These are phyloP conservation scores for Battus philenor DNA, from an alignment of 1,140 invertebrate species.

Conservation along the genomic window DNA sequence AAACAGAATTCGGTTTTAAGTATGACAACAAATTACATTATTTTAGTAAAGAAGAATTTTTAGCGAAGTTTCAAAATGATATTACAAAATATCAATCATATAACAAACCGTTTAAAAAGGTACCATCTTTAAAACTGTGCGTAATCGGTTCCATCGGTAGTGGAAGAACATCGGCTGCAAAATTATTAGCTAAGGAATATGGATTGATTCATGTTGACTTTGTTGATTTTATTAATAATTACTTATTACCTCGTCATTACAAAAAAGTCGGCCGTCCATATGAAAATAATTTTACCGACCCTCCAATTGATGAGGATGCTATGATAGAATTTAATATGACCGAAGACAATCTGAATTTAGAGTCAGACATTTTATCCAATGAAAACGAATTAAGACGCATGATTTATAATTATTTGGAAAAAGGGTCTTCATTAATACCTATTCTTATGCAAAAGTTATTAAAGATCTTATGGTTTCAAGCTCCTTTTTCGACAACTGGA, in stretches of 20 bases:
- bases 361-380: slow-evolving; percentile 41
- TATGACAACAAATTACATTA: slow-evolving; percentile 74
- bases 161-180: slow-evolving; percentile 72
- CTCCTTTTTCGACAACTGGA: slow-evolving; percentile 61
- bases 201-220: slow-evolving; percentile 75
- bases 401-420: slow-evolving; percentile 65
- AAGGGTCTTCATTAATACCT: slow-evolving; percentile 47
- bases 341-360: slow-evolving; percentile 43
- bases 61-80: slow-evolving; percentile 64
- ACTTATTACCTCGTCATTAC: slow-evolving; percentile 51
- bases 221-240: slow-evolving; percentile 46
- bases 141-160: slow-evolving; percentile 72
- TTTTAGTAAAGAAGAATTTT: slow-evolving; percentile 60
- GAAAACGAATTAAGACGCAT: slow-evolving; percentile 50
- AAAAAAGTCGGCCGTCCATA: slow-evolving; percentile 54
- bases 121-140: slow-evolving; percentile 75
- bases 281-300: slow-evolving; percentile 54
- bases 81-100: slow-evolving; percentile 59
- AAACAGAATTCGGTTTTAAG: slow-evolving; percentile 66
- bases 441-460: slow-evolving; percentile 59
- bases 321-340: slow-evolving; percentile 40
- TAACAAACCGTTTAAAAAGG: slow-evolving; percentile 46
- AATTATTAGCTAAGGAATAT: slow-evolving; percentile 69
- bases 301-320: slow-evolving; percentile 42
- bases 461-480: slow-evolving; percentile 67